Percentiles rank a stretch among this genome's conserved stretches.
phyloP scores from a whole-genome alignment of 2,888 invertebrate species.

The Brachylomia viminalis region DNA sequence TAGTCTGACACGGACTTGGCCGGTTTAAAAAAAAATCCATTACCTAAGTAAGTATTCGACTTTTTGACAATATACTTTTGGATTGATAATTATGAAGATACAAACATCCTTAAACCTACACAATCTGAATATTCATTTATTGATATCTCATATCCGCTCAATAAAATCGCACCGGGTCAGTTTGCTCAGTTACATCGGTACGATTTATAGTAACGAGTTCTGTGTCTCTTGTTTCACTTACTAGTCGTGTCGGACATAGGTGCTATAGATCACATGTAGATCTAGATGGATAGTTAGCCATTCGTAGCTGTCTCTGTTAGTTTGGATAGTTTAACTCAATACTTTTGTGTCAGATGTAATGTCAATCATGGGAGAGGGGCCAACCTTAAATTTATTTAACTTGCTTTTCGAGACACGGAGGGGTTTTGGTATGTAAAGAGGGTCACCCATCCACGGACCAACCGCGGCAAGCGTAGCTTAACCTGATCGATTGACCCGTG shows the following conservation, averaged over 20 bases:
- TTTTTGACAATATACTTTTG: not conserved
- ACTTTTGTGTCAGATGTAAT: not conserved
- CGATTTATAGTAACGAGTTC: conserved; percentile 27
- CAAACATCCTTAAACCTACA: not conserved
- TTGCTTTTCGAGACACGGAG: too few relatives aligned
- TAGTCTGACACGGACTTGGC: too few relatives aligned
- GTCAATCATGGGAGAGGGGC: not conserved
- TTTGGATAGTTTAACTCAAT: not conserved
- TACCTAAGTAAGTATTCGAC: not conserved
- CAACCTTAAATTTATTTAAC: not conserved
- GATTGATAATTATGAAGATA: not conserved
- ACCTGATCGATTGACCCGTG: too few relatives aligned
- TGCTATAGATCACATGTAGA: not conserved
- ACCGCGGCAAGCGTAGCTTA: too few relatives aligned
- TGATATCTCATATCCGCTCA: not conserved
- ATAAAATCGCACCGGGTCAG: not conserved
- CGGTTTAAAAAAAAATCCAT: not conserved
- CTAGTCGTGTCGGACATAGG: not conserved
- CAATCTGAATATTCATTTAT: not conserved
- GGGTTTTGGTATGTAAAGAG: too few relatives aligned
- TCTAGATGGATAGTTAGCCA: conserved; percentile 4
- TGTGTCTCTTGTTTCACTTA: conserved; percentile 21
- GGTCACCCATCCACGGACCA: too few relatives aligned
- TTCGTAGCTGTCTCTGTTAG: too few relatives aligned
- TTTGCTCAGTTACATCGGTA: conserved; percentile 14